Base-by-base conservation (phyloP, 2,888 invertebrate genomes). In the Fabriciana adippe region DNA sequence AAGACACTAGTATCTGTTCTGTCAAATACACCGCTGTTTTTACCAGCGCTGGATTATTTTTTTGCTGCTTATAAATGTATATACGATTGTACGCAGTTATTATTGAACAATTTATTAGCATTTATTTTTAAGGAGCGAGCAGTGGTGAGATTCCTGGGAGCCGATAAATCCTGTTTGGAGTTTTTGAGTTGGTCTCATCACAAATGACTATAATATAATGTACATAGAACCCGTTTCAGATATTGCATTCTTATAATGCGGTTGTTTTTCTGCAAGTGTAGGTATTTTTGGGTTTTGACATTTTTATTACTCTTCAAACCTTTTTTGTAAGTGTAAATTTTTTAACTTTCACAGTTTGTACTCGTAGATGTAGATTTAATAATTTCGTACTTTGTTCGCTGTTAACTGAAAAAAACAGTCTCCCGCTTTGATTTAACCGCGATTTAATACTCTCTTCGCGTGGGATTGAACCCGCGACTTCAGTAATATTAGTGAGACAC, bases 131-230 rank as follows among this genome's bases (percentile, higher is more conserved):
- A 62, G 69, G 54, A 51, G 47, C 64, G 68, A 66, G 68, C 69
- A 62, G 55, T 59, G 48, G 62, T 41, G 63, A 64, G 66, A 70
- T 73, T 70, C 72, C 72, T 53, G 57, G 65, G 66, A 69, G 60
- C 70, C 72, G 76, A 79, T 78, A 78, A 81, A 81, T 82, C 84
- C 84, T 74, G 82, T 83, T 82, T 79, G 70, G 66, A 75, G 77
- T 79, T 79, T 79, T 77, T 71, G 62, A 76, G 76, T 75, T 71
- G 75, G 72, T 73, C 73, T 69, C 48, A 54, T 56, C 74, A 75
- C 79, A 81, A 81, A 81, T 82, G 77, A 80, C 81, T 81, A 79
- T 41, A 41, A 41, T 76, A 81, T 81, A 80, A 81, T 81, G 76
- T 75, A 73, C 69, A 72, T 75, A 73, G 73, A 72, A 72, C 72